Evolutionary conservation across 2,888 invertebrate genomes (phyloP), one percentile per base, ranked within the genome.

Genomic region (Papilio protenor): DNA sequence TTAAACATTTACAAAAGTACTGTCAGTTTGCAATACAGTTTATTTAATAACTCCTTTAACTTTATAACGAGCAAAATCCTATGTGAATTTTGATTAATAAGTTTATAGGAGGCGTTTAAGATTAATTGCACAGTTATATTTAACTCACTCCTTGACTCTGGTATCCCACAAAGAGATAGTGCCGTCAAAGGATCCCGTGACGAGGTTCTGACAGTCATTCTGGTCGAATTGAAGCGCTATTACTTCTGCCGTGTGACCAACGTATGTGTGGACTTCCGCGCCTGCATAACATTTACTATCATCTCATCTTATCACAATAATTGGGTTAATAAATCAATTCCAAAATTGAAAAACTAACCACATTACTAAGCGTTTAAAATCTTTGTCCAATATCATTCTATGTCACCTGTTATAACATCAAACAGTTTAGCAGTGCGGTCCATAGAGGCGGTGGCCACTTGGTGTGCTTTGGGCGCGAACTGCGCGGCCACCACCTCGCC

Each of bases 161-260:
- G 96, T 96, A 88, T 98, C 97, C 97, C 97, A 98, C 81, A 98
- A 89, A 27, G 96, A 95, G 69, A 97, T 96, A 12, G 97, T 97
- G 79, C 96, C 96, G 86, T 98, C 98, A 87, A 98, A 98, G 3
- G 97, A 97, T 10, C 97, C 97, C 0, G 97, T 97, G 83, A 98
- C 95, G 79, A 98, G 90, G 73, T 96, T 91, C 83, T 96, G 96
- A 0, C 97, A 97, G 81, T 96, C 96, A 80, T 95, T 96, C 79
- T 96, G 95, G 84, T 96, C 96, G 85, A 97, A 97, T 83, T 96
- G 96, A 16, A 97, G 91, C 0, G 96, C 96, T 76, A 97, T 96
- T 73, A 98, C 96, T 90, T 97, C 97, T 1, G 96, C 97, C 1
- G 96, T 95, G 87, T 98, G 98, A 0, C 97, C 96, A n/a, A 84